Percentiles rank a stretch among this genome's conserved stretches.
phyloP scores from a whole-genome alignment of 2,797 vertebrate genomes.

The Gambelia wislizenii region DNA sequence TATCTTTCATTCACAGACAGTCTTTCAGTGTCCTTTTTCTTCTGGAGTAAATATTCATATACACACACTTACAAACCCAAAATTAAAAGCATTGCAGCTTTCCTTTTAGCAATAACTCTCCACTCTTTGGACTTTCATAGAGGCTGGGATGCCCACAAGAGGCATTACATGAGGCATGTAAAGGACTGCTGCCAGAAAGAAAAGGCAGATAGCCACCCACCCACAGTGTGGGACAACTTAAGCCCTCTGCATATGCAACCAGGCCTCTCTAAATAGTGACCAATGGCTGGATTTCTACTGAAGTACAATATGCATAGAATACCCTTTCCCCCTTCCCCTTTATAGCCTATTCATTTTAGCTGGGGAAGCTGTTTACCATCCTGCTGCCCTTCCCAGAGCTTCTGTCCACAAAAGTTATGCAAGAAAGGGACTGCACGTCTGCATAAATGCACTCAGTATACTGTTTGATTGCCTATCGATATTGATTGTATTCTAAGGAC shows the following conservation, averaged over 20 bases:
- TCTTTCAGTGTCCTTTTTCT: neutral
- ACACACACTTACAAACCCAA: neutral
- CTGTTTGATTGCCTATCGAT: neutral
- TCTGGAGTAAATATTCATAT: neutral
- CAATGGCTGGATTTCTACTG: neutral
- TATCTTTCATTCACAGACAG: neutral
- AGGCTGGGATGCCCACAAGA: neutral
- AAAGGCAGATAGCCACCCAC: neutral
- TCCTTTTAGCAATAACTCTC: neutral
- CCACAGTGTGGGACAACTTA: neutral
- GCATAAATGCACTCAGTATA: too few species aligned
- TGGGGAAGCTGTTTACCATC: neutral
- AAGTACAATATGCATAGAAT: neutral
- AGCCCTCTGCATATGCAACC: neutral
- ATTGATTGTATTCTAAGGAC: neutral
- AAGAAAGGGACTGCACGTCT: too few species aligned
- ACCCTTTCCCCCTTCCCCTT: neutral
- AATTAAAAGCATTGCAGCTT: neutral
- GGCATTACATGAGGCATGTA: neutral
- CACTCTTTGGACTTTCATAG: neutral
- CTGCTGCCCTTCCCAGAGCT: neutral
- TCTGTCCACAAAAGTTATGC: too few species aligned
- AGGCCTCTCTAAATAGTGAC: neutral
- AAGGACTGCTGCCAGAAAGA: neutral
- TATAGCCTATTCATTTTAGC: neutral